Evolutionary conservation across 1,140 invertebrate species (phyloP).

Genomic region (Papilio machaon): DNA sequence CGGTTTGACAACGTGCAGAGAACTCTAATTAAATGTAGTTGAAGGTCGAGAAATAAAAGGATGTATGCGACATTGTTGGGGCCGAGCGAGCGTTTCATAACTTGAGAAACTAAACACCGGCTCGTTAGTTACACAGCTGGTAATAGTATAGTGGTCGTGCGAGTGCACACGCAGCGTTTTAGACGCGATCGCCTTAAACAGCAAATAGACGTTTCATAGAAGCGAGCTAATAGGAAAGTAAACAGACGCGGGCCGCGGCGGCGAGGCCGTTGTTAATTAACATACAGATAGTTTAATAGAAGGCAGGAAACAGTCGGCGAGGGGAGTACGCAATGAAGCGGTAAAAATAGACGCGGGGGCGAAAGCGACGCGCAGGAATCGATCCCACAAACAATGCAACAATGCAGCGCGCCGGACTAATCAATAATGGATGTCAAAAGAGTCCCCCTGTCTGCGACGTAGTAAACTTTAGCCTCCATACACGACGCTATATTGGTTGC

Average conservation of each 20-base stretch:
- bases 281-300: slow-evolving; percentile 82
- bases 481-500: not conserved
- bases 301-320: slow-evolving; percentile 77
- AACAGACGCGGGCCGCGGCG: slow-evolving; percentile 63
- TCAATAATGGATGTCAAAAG: slow-evolving; percentile 69
- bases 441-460: slow-evolving; percentile 41
- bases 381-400: slow-evolving; percentile 70
- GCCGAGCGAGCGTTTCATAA: slow-evolving; percentile 46
- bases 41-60: slow-evolving; percentile 75
- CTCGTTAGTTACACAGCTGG: slow-evolving; percentile 53
- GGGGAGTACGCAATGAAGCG: slow-evolving; percentile 80
- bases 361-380: slow-evolving; percentile 73
- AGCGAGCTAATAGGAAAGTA: slow-evolving; percentile 72
- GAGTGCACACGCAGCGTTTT: slow-evolving; percentile 42
- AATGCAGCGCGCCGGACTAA: slow-evolving; percentile 66
- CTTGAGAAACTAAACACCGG: slow-evolving; percentile 46
- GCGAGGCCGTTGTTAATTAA: slow-evolving; percentile 80
- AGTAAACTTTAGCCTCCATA: slow-evolving; percentile 14
- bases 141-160: slow-evolving; percentile 48
- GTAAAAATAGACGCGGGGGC: slow-evolving; percentile 80
- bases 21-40: slow-evolving; percentile 76
- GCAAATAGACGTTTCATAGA: slow-evolving; percentile 64
- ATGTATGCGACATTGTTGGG: slow-evolving; percentile 60
- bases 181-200: slow-evolving; percentile 61
- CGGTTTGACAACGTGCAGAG: slow-evolving; percentile 71